These are phyloP conservation scores for Dasypolia templi DNA, from an alignment of 2,888 invertebrate genomes.

Conservation along the genomic window DNA sequence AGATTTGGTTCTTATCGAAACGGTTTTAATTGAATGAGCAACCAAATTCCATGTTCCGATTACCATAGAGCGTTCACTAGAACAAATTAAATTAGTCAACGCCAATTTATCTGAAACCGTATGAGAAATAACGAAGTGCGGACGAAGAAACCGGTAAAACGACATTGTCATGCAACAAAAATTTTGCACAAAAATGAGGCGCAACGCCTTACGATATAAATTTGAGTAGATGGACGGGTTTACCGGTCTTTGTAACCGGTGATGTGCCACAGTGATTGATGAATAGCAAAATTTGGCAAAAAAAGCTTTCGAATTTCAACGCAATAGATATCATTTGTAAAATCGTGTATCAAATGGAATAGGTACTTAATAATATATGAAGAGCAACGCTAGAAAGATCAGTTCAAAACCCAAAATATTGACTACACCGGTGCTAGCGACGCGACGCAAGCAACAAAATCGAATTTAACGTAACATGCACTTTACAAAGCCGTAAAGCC, in stretches of 20 bases:
- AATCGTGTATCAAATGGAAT: neutral
- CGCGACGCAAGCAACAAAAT: neutral
- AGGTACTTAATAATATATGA: neutral
- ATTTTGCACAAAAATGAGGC: slow-evolving; percentile 67
- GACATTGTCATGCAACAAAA: slow-evolving; percentile 73
- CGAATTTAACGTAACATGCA: neutral
- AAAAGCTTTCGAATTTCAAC: neutral
- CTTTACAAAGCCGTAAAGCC: slow-evolving; percentile 45
- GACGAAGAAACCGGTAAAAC: slow-evolving; percentile 71
- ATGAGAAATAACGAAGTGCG: slow-evolving; percentile 63
- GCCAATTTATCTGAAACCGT: slow-evolving; percentile 46
- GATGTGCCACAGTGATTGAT: slow-evolving; percentile 8
- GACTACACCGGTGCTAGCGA: too few species aligned
- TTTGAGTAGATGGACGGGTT: slow-evolving; percentile 17
- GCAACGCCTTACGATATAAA: slow-evolving; percentile 19
- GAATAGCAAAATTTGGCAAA: neutral
- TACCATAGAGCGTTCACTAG: slow-evolving; percentile 38
- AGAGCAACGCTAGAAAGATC: neutral
- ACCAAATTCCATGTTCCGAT: slow-evolving; percentile 15
- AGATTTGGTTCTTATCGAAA: neutral
- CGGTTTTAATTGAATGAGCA: slow-evolving; percentile 12
- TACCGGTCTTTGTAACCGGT: slow-evolving; percentile 10
- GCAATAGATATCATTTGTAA: neutral
- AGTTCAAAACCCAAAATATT: neutral
- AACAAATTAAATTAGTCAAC: slow-evolving; percentile 55